Evolutionary conservation across 2,888 invertebrate species (phyloP).

Genomic region (Lacanobia wlatinum): DNA sequence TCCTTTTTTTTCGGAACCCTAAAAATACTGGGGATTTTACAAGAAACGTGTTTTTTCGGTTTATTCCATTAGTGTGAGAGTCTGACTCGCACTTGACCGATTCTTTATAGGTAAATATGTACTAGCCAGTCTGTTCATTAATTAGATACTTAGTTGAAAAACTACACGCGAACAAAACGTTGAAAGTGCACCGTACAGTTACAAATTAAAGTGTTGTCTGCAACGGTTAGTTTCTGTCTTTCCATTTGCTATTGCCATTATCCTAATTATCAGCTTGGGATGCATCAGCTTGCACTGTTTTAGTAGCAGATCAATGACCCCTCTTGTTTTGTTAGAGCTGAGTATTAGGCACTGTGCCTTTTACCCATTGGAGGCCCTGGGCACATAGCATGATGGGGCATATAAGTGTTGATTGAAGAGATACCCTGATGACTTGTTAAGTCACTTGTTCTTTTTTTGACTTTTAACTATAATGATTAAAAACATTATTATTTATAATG

Average conservation of each 20-base stretch:
- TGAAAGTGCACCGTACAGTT: conserved; percentile 37
- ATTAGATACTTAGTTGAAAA: conserved; percentile 12
- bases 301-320: conserved; percentile 22
- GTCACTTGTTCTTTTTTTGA: too few species aligned
- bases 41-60: too few species aligned
- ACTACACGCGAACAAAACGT: conserved; percentile 26
- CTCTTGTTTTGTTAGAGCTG: conserved; percentile 14
- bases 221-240: conserved; percentile 37
- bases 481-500: too few species aligned
- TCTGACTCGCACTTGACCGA: too few species aligned
- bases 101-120: background rate
- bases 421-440: too few species aligned
- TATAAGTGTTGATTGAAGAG: too few species aligned
- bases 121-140: conserved; percentile 9
- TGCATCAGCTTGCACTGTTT: conserved; percentile 50
- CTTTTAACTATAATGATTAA: too few species aligned
- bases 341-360: background rate
- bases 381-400: too few species aligned
- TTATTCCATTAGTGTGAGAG: too few species aligned
- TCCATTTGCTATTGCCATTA: conserved; percentile 49
- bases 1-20: too few species aligned
- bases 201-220: conserved; percentile 52
- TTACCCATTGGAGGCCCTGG: too few species aligned
- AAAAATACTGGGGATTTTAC: too few species aligned
- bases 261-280: conserved; percentile 57